These are phyloP conservation scores for Pterocles gutturalis DNA, from an alignment of 2,113 vertebrate genomes.

Conservation along the genomic window DNA sequence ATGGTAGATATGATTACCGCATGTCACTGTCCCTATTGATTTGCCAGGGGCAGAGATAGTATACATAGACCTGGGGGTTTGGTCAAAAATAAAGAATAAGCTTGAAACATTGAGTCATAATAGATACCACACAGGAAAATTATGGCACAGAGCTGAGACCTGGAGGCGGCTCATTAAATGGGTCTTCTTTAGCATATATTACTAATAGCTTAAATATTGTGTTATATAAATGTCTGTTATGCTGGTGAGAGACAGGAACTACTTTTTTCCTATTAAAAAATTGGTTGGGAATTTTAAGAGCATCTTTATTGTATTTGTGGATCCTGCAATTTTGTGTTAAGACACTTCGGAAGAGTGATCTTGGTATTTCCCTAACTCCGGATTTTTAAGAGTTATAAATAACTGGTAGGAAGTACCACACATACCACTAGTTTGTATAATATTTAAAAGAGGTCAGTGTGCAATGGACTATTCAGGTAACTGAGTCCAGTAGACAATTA, in stretches of 20 bases:
- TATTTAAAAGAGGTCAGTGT: conserved; percentile 10
- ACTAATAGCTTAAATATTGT: not conserved
- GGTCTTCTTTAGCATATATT: not conserved
- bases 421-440: not conserved
- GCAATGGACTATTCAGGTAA: conserved; percentile 44
- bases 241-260: not conserved
- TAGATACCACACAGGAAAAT: not conserved
- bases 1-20: rapidly evolving
- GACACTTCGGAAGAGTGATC: not conserved
- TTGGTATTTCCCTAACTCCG: not conserved
- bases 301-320: not conserved
- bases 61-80: not conserved
- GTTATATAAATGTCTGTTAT: not conserved
- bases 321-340: not conserved
- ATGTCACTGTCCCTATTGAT: not conserved
- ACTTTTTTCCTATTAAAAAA: not conserved
- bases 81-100: not conserved
- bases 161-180: not conserved
- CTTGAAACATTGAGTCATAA: not conserved
- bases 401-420: conserved; percentile 21
- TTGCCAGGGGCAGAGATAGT: not conserved
- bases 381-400: conserved; percentile 5
- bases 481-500: conserved; percentile 56
- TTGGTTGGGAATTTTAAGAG: not conserved
- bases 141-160: not conserved